A percentile compares a stretch with the other conserved stretches of the same genome.
Evolutionary conservation across 2,113 vertebrate species (phyloP).

Genomic region (Rynchops niger): DNA sequence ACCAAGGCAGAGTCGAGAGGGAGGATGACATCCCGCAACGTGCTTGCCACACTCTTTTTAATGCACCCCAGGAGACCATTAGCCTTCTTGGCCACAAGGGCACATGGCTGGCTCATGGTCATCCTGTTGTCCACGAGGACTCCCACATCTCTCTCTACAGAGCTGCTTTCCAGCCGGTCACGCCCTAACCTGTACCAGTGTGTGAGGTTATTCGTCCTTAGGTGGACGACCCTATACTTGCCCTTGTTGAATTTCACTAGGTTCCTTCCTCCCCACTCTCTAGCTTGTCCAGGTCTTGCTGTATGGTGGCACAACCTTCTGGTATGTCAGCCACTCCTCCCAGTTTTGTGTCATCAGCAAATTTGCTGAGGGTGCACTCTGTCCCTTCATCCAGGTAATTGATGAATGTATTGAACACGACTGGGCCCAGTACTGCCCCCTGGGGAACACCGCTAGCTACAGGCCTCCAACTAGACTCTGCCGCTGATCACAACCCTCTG

Average conservation of each 20-base stretch:
- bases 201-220: too few species aligned
- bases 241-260: neutral
- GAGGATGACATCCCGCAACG: neutral
- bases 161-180: too few species aligned
- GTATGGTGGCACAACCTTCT: neutral
- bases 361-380: neutral
- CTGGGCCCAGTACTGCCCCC: too few species aligned
- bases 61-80: neutral
- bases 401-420: neutral
- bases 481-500: too few species aligned
- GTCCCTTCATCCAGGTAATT: neutral
- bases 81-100: neutral
- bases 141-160: too few species aligned
- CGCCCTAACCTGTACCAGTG: too few species aligned
- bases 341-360: neutral
- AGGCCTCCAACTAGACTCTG: too few species aligned
- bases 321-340: neutral
- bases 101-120: neutral
- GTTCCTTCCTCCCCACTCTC: neutral
- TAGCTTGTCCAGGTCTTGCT: neutral
- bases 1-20: neutral
- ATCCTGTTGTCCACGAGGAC: too few species aligned
- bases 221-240: too few species aligned
- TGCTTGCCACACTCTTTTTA: neutral
- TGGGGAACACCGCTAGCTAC: too few species aligned